Base-by-base conservation (phyloP, 1,140 invertebrate genomes). In the Maconellicoccus hirsutus region DNA sequence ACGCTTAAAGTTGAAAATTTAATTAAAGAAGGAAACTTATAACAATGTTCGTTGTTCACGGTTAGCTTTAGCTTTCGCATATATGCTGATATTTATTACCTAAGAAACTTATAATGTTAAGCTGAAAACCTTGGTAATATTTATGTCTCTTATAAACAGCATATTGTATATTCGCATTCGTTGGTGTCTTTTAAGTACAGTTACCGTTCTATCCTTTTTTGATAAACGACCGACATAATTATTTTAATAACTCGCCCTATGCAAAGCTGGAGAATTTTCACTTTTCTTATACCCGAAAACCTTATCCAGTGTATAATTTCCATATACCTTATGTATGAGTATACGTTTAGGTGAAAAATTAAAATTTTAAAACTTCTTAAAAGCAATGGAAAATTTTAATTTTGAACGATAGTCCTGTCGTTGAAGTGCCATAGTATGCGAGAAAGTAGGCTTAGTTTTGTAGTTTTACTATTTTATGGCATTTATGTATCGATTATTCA, bases 71-170 rank as follows among this genome's bases (percentile, higher is more conserved):
- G 42, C 42, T 16, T 19, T 52, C 42, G 42, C 42, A 52, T 52
- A 52, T 52, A 52, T 52, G 42, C 12, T 52, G 42, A 52, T 52
- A 52, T 52, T 52, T 52, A 52, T 52, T 52, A 52, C 42, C 42
- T 52, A 52, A 52, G 42, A 52, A 52, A 52, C 42, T 52, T 52
- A 52, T 52, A 52, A 52, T 52, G 42, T 52, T 52, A 52, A 52
- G 42, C 42, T 52, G 42, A 52, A 52, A 52, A 52, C 42, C 6
- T 4, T 52, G 12, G 42, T 33, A 52, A 52, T 52, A 52, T 52
- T 52, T 52, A 52, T 52, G 42, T 52, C 42, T 52, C n/a, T 52
- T 52, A 52, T 52, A 52, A 52, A 52, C 42, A 52, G 4, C 42
- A 52, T 52, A 52, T 52, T 52, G 42, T 52, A 52, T 52, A 52